Conservation (phyloP, 2,888 invertebrate genomes). For the Heliconius charithonia region DNA sequence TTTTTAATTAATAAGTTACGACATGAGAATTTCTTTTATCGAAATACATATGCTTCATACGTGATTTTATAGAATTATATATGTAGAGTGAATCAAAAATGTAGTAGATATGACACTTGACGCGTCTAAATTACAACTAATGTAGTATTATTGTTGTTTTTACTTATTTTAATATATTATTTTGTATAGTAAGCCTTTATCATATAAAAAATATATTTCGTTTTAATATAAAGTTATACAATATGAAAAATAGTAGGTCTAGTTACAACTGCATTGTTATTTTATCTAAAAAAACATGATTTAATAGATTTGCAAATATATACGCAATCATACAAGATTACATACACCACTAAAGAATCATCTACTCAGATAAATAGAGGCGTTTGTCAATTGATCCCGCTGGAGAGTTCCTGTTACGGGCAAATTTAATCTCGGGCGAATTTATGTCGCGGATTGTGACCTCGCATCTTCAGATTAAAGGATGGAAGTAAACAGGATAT, state of each 20-base stretch:
- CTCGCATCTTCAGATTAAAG: constrained; percentile 34
- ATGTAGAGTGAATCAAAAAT: constrained; percentile 20
- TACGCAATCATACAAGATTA: not conserved
- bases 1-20: constrained; percentile 11
- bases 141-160: not conserved
- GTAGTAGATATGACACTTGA: not conserved
- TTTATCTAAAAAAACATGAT: too few species aligned
- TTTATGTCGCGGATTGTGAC: constrained; percentile 33
- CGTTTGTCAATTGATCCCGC: constrained; percentile 43
- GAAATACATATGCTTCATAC: constrained; percentile 3
- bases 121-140: constrained; percentile 1
- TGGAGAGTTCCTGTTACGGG: constrained; percentile 42
- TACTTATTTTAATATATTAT: not conserved
- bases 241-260: not conserved
- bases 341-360: constrained; percentile 25
- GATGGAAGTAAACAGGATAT: constrained; percentile 38
- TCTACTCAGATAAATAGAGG: constrained; percentile 35
- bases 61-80: constrained; percentile 27
- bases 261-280: too few species aligned
- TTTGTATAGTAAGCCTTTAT: not conserved
- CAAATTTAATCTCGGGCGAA: constrained; percentile 37
- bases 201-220: not conserved
- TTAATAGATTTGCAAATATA: not conserved
- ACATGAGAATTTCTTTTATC: not conserved
- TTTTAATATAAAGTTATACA: not conserved